A percentile compares a stretch with the other conserved stretches of the same genome.
phyloP scores from a whole-genome alignment of 2,888 invertebrate species.

The Syritta pipiens region DNA sequence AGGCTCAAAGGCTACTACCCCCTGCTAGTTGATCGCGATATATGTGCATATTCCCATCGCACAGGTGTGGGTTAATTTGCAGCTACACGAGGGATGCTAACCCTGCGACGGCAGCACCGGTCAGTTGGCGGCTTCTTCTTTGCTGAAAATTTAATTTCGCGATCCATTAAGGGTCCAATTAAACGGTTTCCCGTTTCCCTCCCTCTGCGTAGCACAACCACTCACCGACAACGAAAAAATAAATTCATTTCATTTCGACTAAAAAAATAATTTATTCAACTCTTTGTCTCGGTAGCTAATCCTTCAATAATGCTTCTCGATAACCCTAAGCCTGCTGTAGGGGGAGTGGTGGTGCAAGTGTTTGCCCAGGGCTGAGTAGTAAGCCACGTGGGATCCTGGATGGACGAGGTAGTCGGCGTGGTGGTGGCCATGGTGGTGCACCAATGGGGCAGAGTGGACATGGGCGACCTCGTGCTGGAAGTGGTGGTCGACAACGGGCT shows the following conservation, averaged over 20 bases:
- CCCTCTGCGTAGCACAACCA: neutral
- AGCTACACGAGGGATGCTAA: slow-evolving; percentile 26
- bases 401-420: slow-evolving; percentile 44
- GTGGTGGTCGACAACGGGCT: slow-evolving; percentile 76
- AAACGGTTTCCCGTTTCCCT: neutral
- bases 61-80: slow-evolving; percentile 26
- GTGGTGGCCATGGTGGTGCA: slow-evolving; percentile 41
- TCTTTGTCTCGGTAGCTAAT: slow-evolving; percentile 57
- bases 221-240: neutral
- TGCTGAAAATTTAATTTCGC: slow-evolving; percentile 9
- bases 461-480: slow-evolving; percentile 74
- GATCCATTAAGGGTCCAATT: slow-evolving; percentile 11
- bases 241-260: slow-evolving; percentile 14
- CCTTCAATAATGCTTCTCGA: slow-evolving; percentile 75
- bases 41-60: slow-evolving; percentile 13
- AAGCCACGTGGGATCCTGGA: slow-evolving; percentile 70
- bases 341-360: slow-evolving; percentile 73
- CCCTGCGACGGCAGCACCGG: neutral
- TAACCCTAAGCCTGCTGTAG: slow-evolving; percentile 76
- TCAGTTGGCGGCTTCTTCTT: no score
- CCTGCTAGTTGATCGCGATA: slow-evolving; percentile 29
- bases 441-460: slow-evolving; percentile 49
- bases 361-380: slow-evolving; percentile 72
- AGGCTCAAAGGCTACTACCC: slow-evolving; percentile 48
- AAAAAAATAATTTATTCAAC: slow-evolving; percentile 55